Conservation (phyloP, 1,140 invertebrate species). For the Diachasmimorpha longicaudata region DNA sequence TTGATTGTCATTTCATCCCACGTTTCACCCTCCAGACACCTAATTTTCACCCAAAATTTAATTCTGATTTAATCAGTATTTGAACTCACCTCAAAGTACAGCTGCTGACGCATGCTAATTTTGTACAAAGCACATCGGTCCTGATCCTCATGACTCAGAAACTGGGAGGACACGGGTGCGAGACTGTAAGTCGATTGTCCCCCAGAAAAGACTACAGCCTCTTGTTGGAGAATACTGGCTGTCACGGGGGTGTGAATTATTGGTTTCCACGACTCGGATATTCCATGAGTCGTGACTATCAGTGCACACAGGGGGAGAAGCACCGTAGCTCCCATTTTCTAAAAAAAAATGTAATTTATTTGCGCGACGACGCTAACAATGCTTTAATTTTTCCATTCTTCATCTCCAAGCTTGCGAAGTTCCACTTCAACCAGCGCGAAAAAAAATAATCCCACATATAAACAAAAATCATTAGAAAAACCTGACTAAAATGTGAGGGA, state of each 20-base stretch:
- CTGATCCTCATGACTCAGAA: conserved; percentile 35
- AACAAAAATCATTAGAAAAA: too few relatives aligned
- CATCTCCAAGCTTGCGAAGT: too few relatives aligned
- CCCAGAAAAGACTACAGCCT: conserved; percentile 34
- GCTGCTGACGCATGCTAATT: conserved; percentile 70
- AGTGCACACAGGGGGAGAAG: conserved; percentile 27
- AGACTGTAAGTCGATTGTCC: conserved; percentile 30
- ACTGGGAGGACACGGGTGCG: conserved; percentile 32
- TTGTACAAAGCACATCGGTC: conserved; percentile 73
- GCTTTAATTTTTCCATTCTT: too few relatives aligned
- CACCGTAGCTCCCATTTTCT: conserved; percentile 32
- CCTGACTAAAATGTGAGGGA: too few relatives aligned
- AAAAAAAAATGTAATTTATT: conserved; percentile 18
- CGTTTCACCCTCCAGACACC: too few relatives aligned
- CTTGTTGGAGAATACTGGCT: conserved; percentile 41
- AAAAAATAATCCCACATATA: too few relatives aligned
- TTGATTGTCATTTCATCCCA: too few relatives aligned
- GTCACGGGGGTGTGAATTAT: conserved; percentile 36
- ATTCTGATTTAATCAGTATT: too few relatives aligned
- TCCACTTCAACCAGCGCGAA: too few relatives aligned
- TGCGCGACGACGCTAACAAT: too few relatives aligned
- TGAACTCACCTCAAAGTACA: conserved; percentile 67
- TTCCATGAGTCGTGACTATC: conserved; percentile 30
- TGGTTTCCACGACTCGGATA: conserved; percentile 49
- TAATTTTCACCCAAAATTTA: too few relatives aligned